Percentiles rank a stretch among this genome's conserved stretches.
Conservation (phyloP, 2,888 invertebrate genomes). For the Gandaritis pyraliata region DNA sequence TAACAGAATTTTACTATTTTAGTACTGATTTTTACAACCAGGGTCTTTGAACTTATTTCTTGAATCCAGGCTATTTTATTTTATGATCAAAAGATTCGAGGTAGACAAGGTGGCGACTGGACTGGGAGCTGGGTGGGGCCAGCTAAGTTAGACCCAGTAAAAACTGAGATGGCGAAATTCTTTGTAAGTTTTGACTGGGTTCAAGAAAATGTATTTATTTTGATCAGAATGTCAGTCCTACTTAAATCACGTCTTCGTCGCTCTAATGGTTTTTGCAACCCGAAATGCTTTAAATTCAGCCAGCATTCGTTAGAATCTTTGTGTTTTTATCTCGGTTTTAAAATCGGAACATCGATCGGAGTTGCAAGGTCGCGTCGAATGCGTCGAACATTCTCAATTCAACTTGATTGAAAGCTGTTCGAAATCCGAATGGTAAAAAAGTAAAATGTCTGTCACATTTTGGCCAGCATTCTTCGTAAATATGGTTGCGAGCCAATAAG, state of each 20-base stretch:
- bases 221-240: slow-evolving; percentile 9
- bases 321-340: slow-evolving; percentile 40
- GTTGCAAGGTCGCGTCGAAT: slow-evolving; percentile 45
- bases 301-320: slow-evolving; percentile 41
- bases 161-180: not conserved
- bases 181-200: not conserved
- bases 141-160: not conserved
- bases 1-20: slow-evolving; percentile 13
- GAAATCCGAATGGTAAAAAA: slow-evolving; percentile 53
- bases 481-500: slow-evolving; percentile 52
- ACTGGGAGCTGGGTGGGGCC: not conserved
- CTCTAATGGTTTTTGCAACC: slow-evolving; percentile 25
- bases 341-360: slow-evolving; percentile 40
- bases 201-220: slow-evolving; percentile 1
- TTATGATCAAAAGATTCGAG: not conserved
- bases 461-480: slow-evolving; percentile 49
- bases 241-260: slow-evolving; percentile 28
- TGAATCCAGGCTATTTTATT: not conserved
- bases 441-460: slow-evolving; percentile 54
- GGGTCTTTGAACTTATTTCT: not conserved
- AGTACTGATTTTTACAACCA: not conserved
- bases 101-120: not conserved
- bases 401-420: slow-evolving; percentile 62
- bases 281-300: slow-evolving; percentile 37
- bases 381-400: slow-evolving; percentile 48